Percentiles rank a stretch among this genome's conserved stretches.
These are phyloP conservation scores for Sebastes taczanowskii DNA, from an alignment of 2,797 vertebrate species.

Conservation along the genomic window DNA sequence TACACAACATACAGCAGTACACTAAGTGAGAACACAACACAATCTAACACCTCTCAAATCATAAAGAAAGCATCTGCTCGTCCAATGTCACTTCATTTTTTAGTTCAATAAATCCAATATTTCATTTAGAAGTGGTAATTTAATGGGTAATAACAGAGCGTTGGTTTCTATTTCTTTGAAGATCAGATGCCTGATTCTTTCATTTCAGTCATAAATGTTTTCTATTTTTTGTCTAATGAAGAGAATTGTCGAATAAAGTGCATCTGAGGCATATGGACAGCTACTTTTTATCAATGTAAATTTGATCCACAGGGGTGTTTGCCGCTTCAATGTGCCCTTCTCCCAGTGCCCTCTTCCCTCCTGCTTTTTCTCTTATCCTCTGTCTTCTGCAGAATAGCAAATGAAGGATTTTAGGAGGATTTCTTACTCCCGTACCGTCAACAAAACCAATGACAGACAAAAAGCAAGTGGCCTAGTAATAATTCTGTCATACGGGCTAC, in stretches of 20 bases:
- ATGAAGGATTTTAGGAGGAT: conserved; percentile 43
- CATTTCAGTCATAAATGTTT: conserved; percentile 8
- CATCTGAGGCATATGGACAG: conserved; percentile 11
- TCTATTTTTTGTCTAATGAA: conserved; percentile 13
- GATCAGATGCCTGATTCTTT: conserved; percentile 4
- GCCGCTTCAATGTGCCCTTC: neutral
- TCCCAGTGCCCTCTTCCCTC: neutral
- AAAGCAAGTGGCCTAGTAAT: conserved; percentile 36
- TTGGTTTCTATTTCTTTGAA: conserved; percentile 23
- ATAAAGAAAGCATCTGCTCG: neutral
- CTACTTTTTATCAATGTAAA: conserved; percentile 11
- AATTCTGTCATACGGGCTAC: conserved; percentile 46
- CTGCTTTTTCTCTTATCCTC: conserved; percentile 29
- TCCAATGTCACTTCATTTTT: neutral
- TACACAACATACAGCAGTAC: too few relatives aligned
- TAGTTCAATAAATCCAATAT: neutral
- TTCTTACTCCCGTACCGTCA: conserved; percentile 12
- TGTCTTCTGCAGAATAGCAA: conserved; percentile 32
- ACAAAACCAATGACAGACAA: conserved; percentile 36
- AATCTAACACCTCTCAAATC: neutral
- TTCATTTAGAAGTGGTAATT: neutral
- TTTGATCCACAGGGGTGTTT: conserved; percentile 6
- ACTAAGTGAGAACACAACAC: neutral
- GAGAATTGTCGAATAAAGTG: conserved; percentile 4
- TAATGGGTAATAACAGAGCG: neutral